phyloP scores from a whole-genome alignment of 2,797 vertebrate genomes.

The Microcaecilia unicolor region DNA sequence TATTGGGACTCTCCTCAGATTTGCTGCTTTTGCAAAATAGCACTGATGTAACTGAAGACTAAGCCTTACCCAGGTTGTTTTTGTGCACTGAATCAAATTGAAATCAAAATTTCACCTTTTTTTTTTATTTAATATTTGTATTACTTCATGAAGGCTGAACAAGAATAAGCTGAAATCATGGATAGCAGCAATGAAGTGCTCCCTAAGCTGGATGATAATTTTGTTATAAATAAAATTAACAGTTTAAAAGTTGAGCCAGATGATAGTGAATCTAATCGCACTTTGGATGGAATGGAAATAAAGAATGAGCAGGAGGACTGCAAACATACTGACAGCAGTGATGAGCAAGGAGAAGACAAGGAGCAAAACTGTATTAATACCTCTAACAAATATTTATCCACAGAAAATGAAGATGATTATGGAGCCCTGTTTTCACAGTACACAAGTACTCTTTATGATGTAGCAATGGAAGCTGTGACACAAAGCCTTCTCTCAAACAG shows the following conservation, averaged over 20 bases:
- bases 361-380: conserved; percentile 59
- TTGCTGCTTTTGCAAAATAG: conserved; percentile 6
- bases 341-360: conserved; percentile 51
- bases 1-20: neutral
- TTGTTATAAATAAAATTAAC: conserved; percentile 32
- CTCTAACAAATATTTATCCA: conserved; percentile 59
- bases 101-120: conserved; percentile 15
- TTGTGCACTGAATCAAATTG: conserved; percentile 8
- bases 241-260: conserved; percentile 43
- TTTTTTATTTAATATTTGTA: conserved; percentile 20
- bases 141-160: conserved; percentile 17
- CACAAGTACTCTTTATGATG: conserved; percentile 88
- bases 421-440: conserved; percentile 83
- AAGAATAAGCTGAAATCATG: conserved; percentile 24
- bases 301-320: conserved; percentile 61
- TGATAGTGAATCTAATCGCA: conserved; percentile 10
- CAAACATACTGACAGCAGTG: conserved; percentile 55
- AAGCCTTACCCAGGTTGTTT: neutral
- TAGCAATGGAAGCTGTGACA: conserved; percentile 95
- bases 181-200: conserved; percentile 21
- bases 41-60: conserved; percentile 2
- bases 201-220: conserved; percentile 29
- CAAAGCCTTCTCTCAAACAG: conserved; percentile 90
- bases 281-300: conserved; percentile 49
- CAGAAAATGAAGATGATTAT: conserved; percentile 76